Conservation (phyloP, 1,140 invertebrate genomes). For the Piezodorus guildinii region DNA sequence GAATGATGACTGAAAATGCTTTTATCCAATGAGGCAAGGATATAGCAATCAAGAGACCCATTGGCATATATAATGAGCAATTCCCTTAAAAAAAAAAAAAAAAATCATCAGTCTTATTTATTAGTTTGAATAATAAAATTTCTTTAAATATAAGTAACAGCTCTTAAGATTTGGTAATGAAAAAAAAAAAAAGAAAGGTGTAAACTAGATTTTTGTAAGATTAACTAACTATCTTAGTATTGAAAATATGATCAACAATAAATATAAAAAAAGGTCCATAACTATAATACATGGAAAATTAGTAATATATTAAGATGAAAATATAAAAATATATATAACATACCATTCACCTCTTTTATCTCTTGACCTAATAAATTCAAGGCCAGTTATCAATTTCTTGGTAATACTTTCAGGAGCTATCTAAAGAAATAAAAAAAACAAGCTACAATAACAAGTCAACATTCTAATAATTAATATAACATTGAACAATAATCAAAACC, state of each 20-base stretch:
- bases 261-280: too few species aligned
- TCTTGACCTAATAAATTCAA: constrained; percentile 8
- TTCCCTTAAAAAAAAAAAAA: not conserved
- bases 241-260: too few species aligned
- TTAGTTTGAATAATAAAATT: too few species aligned
- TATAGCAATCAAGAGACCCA: constrained; percentile 1
- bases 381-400: not conserved
- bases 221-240: too few species aligned
- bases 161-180: too few species aligned
- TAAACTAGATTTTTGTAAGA: too few species aligned
- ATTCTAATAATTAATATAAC: too few species aligned
- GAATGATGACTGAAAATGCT: not conserved
- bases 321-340: not conserved
- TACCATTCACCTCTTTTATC: constrained; percentile 7
- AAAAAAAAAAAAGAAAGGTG: too few species aligned
- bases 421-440: not conserved
- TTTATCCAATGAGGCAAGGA: not conserved
- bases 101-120: not conserved
- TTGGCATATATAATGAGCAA: not conserved
- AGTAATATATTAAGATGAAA: too few species aligned
- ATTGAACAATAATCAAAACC: too few species aligned
- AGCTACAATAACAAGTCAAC: not conserved
- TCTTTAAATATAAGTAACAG: too few species aligned
- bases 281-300: too few species aligned
- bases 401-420: not conserved